Base-by-base conservation (phyloP, 2,113 vertebrate genomes). In the Oryzias woworae region DNA sequence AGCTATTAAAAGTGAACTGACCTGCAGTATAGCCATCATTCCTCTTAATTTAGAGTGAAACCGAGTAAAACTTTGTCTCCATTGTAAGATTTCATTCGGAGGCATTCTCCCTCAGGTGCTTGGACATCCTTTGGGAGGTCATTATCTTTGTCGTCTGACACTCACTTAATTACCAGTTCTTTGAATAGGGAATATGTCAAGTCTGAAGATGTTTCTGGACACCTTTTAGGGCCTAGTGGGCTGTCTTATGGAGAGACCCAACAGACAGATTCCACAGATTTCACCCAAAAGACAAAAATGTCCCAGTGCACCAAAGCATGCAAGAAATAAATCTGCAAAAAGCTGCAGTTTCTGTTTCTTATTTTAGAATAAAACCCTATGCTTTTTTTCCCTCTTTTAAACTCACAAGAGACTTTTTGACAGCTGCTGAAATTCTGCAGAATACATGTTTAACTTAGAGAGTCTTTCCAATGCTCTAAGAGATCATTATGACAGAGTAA, bases 81-180 rank as follows among this genome's bases (percentile, higher is more conserved):
- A 50, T 54, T 56, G 45, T 45, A 3, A 73, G 62, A 66, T 79
- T 75, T 77, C 36, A 46, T 42, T 77, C 49, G 22, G 69, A 54
- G 50, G 56, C 55, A 28, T 59, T 53, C 41, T 82, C 77, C 80
- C 81, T 3, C 23, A 43, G 75, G 73, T 62, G 47, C 14, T 59
- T 10, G 43, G 57, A 53, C 49, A 53, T 87, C 88, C 74, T n/a
- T 53, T 31, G 83, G 83, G 88, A 85, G 68, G 76, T 87, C 81
- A 85, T 89, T 87, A 87, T 78, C 69, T 70, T 68, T 55, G 75
- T 63, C 77, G 62, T 81, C 59, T 75, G 71, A 63, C 72, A 73
- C 75, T 78, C 73, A 70, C 58, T 78, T 80, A 62, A 87, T 87
- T 78, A 85, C 73, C 59, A 22, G 45, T 41, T 53, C 15, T 69